A percentile compares a stretch with the other conserved stretches of the same genome.
These are phyloP conservation scores for Sipha flava DNA, from an alignment of 1,140 invertebrate species.

Conservation along the genomic window DNA sequence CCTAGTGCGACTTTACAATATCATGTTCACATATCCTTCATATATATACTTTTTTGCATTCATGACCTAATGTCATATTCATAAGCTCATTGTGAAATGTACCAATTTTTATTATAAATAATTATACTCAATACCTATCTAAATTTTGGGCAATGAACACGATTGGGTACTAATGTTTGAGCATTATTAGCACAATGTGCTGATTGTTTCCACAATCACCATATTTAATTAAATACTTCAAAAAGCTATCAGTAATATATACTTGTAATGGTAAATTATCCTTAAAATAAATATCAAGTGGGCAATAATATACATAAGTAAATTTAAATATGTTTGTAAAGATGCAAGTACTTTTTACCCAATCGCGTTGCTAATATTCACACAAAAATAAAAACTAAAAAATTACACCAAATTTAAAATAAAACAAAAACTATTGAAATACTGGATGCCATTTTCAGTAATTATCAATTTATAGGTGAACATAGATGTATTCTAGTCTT, in stretches of 20 bases:
- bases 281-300: too few species aligned
- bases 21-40: not conserved
- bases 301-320: not conserved
- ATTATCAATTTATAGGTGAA: conserved; percentile 13
- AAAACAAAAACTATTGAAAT: conserved; percentile 20
- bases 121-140: not conserved
- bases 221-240: not conserved
- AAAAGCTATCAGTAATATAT: not conserved
- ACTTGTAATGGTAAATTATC: not conserved
- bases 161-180: conserved; percentile 16
- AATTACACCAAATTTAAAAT: conserved; percentile 22
- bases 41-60: not conserved
- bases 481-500: conserved; percentile 12
- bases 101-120: not conserved
- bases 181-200: not conserved
- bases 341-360: not conserved
- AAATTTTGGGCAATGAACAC: not conserved
- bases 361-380: not conserved
- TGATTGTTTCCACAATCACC: not conserved
- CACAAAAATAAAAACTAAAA: not conserved
- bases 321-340: not conserved
- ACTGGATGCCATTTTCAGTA: not conserved
- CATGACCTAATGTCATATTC: not conserved
- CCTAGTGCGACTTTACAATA: not conserved
- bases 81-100: not conserved